These are phyloP conservation scores for Ptilodon capucinus DNA, from an alignment of 2,888 invertebrate species.

Conservation along the genomic window DNA sequence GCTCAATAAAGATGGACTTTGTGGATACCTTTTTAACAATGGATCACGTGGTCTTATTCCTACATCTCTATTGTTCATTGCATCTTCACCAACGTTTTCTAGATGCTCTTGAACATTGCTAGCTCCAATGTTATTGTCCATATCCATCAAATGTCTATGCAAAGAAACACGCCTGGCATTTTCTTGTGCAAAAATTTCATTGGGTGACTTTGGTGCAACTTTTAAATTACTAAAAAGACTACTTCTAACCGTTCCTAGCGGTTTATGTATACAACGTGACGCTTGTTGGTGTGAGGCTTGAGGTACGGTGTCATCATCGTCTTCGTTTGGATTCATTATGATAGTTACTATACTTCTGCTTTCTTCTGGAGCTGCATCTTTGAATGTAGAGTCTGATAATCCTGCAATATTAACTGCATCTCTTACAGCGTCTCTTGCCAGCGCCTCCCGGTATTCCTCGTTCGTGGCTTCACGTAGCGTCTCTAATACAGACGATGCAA, in stretches of 20 bases:
- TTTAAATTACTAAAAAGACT: slow-evolving; percentile 14
- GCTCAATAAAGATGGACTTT: slow-evolving; percentile 9
- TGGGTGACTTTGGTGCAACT: slow-evolving; percentile 26
- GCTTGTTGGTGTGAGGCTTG: slow-evolving; percentile 58
- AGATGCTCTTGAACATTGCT: slow-evolving; percentile 50
- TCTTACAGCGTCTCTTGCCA: slow-evolving; percentile 64
- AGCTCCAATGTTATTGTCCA: slow-evolving; percentile 50
- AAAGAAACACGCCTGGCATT: slow-evolving; percentile 25
- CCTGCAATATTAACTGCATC: slow-evolving; percentile 30
- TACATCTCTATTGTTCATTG: background rate
- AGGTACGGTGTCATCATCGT: slow-evolving; percentile 38
- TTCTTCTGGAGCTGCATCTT: slow-evolving; percentile 43
- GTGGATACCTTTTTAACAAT: slow-evolving; percentile 2
- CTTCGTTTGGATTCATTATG: slow-evolving; percentile 46
- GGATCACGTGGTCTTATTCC: slow-evolving; percentile 4
- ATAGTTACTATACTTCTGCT: slow-evolving; percentile 55
- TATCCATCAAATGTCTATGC: slow-evolving; percentile 41
- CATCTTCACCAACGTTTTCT: slow-evolving; percentile 7
- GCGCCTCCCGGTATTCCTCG: slow-evolving; percentile 66
- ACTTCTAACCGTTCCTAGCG: slow-evolving; percentile 31
- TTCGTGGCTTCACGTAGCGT: slow-evolving; percentile 69
- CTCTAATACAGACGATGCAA: slow-evolving; percentile 69
- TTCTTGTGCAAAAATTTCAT: slow-evolving; percentile 37
- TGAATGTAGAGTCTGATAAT: slow-evolving; percentile 11
- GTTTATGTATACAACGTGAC: slow-evolving; percentile 43